phyloP scores from a whole-genome alignment of 1,140 invertebrate genomes.

The Cotesia vestalis region DNA sequence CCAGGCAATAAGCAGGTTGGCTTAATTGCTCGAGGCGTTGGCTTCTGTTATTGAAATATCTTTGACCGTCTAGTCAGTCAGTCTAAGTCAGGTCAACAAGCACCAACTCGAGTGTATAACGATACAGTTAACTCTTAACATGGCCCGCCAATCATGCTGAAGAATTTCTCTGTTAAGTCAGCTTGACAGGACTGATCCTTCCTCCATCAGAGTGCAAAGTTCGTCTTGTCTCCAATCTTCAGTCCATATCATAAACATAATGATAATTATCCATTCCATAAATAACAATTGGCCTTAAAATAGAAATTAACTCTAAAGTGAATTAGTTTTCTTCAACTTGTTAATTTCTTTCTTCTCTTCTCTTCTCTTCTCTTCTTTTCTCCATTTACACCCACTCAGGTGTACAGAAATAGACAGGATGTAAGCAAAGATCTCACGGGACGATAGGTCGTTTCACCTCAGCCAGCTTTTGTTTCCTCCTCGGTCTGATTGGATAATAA shows the following conservation, averaged over 20 bases:
- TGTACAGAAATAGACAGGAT: constrained; percentile 47
- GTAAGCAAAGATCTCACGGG: constrained; percentile 56
- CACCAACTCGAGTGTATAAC: constrained; percentile 33
- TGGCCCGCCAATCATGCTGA: constrained; percentile 13
- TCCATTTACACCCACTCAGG: neutral
- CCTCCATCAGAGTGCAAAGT: too few species aligned
- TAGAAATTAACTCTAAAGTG: constrained; percentile 8
- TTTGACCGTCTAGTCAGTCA: neutral
- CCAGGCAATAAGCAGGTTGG: too few species aligned
- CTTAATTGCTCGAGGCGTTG: constrained; percentile 14
- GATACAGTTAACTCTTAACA: constrained; percentile 29
- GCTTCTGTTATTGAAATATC: constrained; percentile 20
- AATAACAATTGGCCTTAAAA: constrained; percentile 50
- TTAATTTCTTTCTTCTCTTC: too few species aligned
- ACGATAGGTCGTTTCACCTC: constrained; percentile 64
- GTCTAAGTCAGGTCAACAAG: constrained; percentile 9
- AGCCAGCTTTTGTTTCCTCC: constrained; percentile 66
- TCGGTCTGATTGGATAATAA: constrained; percentile 63
- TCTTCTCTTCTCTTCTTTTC: neutral
- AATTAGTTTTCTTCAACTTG: constrained; percentile 33
- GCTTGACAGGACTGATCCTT: too few species aligned
- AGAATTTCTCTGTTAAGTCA: neutral
- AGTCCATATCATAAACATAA: too few species aligned
- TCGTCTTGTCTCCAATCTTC: too few species aligned
- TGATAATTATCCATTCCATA: constrained; percentile 40